phyloP scores from a whole-genome alignment of 2,797 vertebrate species.

The Labeo calbasu region DNA sequence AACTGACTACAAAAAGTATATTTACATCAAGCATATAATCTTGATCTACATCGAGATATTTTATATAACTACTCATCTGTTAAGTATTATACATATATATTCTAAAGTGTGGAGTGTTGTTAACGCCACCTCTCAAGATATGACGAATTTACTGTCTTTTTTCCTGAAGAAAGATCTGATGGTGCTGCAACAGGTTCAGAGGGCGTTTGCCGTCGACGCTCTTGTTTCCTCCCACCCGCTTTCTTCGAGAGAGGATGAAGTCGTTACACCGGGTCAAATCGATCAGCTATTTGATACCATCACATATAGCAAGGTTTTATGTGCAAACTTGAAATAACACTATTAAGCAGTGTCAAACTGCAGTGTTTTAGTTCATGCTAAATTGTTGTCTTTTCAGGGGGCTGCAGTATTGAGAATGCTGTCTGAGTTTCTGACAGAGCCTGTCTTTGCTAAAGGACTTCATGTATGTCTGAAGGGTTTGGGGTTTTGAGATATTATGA shows the following conservation, averaged over 20 bases:
- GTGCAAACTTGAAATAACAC: background rate
- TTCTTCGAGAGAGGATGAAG: slow-evolving; percentile 50
- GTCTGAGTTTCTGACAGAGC: slow-evolving; percentile 84
- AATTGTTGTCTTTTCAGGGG: slow-evolving; percentile 69
- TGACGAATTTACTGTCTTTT: background rate
- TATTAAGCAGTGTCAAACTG: background rate
- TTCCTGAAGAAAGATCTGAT: slow-evolving; percentile 72
- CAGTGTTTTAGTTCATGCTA: background rate
- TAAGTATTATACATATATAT: no score
- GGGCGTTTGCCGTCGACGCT: slow-evolving; percentile 67
- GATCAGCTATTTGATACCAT: slow-evolving; percentile 61
- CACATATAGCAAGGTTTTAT: slow-evolving; percentile 65
- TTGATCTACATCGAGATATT: no score
- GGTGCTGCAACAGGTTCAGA: slow-evolving; percentile 69
- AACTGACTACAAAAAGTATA: background rate
- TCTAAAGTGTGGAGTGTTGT: no score
- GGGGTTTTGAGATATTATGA: background rate
- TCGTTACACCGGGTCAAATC: slow-evolving; percentile 56
- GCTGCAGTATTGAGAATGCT: slow-evolving; percentile 88
- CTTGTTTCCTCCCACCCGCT: slow-evolving; percentile 62
- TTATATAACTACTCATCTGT: no score
- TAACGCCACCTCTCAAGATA: no score
- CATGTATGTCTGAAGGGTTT: slow-evolving; percentile 13
- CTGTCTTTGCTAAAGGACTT: slow-evolving; percentile 79
- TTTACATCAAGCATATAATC: no score